phyloP scores from a whole-genome alignment of 2,797 vertebrate genomes.

The Tragelaphus eurycerus region DNA sequence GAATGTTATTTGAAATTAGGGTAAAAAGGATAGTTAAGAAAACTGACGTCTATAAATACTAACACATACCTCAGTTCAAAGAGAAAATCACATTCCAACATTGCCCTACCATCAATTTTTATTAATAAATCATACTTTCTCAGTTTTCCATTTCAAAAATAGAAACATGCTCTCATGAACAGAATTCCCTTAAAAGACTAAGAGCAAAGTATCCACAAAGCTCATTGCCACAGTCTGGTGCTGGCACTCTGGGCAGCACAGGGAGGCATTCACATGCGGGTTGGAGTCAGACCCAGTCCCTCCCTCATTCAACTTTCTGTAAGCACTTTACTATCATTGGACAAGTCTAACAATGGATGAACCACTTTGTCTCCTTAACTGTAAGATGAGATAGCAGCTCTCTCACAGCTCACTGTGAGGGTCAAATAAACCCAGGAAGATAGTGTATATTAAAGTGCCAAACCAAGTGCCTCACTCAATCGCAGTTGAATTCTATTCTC shows the following conservation, averaged over 20 bases:
- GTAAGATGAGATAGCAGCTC: neutral
- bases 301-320: neutral
- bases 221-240: neutral
- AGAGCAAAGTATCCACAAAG: neutral
- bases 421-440: neutral
- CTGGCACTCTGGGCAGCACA: neutral
- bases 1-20: neutral
- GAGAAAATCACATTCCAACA: neutral
- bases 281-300: neutral
- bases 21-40: neutral
- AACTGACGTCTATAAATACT: neutral
- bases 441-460: neutral
- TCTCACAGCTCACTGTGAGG: neutral
- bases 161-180: neutral
- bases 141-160: slow-evolving; percentile 29
- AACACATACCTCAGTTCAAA: neutral
- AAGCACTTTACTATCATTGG: neutral
- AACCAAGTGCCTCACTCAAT: neutral
- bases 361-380: neutral
- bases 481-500: neutral
- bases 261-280: accelerated
- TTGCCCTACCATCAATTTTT: neutral
- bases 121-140: neutral
- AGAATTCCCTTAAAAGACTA: neutral
- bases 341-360: neutral